These are phyloP conservation scores for Drosophila kanapiae DNA, from an alignment of 1,140 invertebrate species.

Conservation along the genomic window DNA sequence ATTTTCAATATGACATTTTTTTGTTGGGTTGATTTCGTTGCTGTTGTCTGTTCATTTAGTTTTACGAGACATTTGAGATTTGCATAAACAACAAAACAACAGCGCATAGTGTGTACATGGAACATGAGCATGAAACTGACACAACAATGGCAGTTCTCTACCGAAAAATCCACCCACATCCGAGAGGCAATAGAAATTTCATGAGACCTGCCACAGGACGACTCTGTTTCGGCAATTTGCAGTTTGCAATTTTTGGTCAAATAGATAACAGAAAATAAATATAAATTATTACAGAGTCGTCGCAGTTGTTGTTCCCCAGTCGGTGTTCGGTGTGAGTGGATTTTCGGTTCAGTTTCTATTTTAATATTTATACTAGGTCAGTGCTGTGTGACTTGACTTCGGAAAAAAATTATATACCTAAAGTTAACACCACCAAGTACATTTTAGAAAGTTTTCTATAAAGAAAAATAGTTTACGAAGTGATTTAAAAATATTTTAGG, in stretches of 20 bases:
- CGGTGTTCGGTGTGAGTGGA: conserved; percentile 18
- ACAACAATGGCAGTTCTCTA: conserved; percentile 37
- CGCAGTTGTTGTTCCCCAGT: conserved; percentile 25
- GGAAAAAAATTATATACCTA: background rate
- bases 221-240: conserved; percentile 31
- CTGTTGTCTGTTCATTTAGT: conserved; percentile 49
- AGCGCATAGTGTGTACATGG: conserved; percentile 8
- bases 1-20: conserved; percentile 40
- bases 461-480: background rate
- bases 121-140: conserved; percentile 36
- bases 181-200: conserved; percentile 42
- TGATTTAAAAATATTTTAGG: background rate
- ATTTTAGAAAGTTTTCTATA: background rate
- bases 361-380: conserved; percentile 46
- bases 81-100: conserved; percentile 47
- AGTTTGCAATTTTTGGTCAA: conserved; percentile 57
- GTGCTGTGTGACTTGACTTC: background rate
- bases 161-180: conserved; percentile 8
- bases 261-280: conserved; percentile 62
- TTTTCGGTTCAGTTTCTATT: conserved; percentile 29
- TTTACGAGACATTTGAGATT: conserved; percentile 64
- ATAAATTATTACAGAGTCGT: conserved; percentile 52
- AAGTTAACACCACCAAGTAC: background rate
- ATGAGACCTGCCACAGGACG: conserved; percentile 20
- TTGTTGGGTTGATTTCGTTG: background rate